Conservation (phyloP, 2,113 vertebrate species). For the Zosterops hypoxanthus region DNA sequence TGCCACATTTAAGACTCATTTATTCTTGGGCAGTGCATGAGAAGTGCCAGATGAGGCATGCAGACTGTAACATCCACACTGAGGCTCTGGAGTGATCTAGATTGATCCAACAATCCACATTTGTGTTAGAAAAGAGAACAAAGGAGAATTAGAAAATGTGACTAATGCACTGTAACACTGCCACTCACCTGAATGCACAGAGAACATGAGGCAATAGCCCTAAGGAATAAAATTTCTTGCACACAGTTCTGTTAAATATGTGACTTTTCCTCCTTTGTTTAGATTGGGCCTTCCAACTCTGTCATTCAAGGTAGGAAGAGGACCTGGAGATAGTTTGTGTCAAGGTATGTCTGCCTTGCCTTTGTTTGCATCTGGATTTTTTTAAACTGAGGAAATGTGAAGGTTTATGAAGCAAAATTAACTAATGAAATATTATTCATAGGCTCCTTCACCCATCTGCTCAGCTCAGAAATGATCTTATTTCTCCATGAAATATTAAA, state of each 20-base stretch:
- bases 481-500: neutral
- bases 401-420: neutral
- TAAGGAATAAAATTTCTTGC: neutral
- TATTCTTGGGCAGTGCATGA: neutral
- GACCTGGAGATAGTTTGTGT: rapidly evolving
- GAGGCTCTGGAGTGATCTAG: neutral
- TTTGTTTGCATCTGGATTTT: neutral
- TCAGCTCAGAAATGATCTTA: neutral
- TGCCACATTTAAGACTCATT: neutral
- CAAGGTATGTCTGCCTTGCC: neutral
- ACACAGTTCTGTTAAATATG: neutral
- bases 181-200: neutral
- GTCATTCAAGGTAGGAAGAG: neutral
- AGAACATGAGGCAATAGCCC: neutral
- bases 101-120: neutral
- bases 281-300: neutral
- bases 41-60: neutral
- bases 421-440: neutral
- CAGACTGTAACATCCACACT: neutral
- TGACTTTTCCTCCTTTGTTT: neutral
- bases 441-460: neutral
- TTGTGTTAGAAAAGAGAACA: neutral
- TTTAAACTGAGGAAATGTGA: neutral
- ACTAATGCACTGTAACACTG: neutral
- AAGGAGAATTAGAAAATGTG: neutral